These are phyloP conservation scores for Notarius quadriscutis DNA, from an alignment of 2,113 vertebrate genomes.

Conservation along the genomic window DNA sequence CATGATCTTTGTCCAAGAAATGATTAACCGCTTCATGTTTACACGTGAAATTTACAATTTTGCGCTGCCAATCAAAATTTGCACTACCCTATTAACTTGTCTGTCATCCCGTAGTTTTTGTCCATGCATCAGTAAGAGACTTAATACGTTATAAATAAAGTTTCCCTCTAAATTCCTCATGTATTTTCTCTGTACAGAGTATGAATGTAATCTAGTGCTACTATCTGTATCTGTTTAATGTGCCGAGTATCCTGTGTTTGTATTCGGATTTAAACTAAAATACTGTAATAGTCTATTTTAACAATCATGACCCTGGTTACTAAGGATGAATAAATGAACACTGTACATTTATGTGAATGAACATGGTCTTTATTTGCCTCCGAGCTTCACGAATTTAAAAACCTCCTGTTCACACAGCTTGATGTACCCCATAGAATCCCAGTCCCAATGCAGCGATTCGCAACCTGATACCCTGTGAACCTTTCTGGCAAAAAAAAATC, in stretches of 20 bases:
- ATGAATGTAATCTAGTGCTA: neutral
- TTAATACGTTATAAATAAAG: neutral
- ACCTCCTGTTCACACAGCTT: neutral
- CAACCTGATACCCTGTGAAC: neutral
- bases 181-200: neutral
- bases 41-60: constrained; percentile 36
- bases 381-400: neutral
- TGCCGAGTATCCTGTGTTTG: neutral
- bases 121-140: neutral
- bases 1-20: constrained; percentile 29
- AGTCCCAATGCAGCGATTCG: neutral
- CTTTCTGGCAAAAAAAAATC: neutral
- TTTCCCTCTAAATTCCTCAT: neutral
- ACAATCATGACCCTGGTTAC: neutral
- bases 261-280: neutral
- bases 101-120: constrained; percentile 22
- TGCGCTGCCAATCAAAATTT: constrained; percentile 17
- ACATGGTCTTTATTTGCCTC: neutral
- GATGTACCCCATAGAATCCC: neutral
- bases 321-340: neutral
- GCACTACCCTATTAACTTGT: constrained; percentile 18
- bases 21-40: constrained; percentile 41
- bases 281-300: neutral
- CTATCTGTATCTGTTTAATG: neutral
- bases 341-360: neutral